phyloP scores from a whole-genome alignment of 2,888 invertebrate genomes.

The Lomographa bimaculata region DNA sequence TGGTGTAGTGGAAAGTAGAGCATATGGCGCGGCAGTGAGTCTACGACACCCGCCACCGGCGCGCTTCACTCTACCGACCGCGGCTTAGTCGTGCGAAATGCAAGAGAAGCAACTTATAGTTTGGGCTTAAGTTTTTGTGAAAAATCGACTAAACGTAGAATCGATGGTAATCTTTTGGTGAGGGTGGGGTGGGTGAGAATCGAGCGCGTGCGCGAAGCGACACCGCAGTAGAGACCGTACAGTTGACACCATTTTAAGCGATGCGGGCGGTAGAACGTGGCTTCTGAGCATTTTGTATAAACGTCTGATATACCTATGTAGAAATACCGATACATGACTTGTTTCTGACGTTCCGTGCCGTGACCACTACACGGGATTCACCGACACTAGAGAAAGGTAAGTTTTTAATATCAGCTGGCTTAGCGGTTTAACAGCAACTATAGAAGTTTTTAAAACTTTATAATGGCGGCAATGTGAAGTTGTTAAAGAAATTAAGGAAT shows the following conservation, averaged over 20 bases:
- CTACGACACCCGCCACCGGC: conserved; percentile 8
- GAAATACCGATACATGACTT: no score
- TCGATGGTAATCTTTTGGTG: conserved; percentile 54
- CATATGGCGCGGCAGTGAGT: conserved; percentile 9
- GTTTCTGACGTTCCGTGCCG: no score
- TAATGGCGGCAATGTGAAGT: no score
- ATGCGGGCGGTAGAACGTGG: conserved; percentile 33
- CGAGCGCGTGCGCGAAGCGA: conserved; percentile 55
- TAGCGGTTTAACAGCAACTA: no score
- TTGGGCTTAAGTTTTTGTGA: conserved; percentile 48
- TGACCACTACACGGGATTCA: background rate
- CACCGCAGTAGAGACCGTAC: conserved; percentile 32
- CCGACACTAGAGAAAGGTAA: conserved; percentile 3
- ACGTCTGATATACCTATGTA: background rate
- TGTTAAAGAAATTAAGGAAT: no score
- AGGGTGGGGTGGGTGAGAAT: conserved; percentile 37
- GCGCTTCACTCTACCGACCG: conserved; percentile 8
- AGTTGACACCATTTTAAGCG: conserved; percentile 34
- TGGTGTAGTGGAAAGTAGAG: no score
- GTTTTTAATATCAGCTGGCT: no score
- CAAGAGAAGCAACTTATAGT: conserved; percentile 46
- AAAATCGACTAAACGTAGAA: conserved; percentile 56
- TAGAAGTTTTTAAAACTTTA: conserved; percentile 3
- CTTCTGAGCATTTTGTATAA: background rate
- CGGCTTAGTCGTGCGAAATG: conserved; percentile 15